Conservation (phyloP, 1,140 invertebrate species). For the Drosophila pallidifrons region DNA sequence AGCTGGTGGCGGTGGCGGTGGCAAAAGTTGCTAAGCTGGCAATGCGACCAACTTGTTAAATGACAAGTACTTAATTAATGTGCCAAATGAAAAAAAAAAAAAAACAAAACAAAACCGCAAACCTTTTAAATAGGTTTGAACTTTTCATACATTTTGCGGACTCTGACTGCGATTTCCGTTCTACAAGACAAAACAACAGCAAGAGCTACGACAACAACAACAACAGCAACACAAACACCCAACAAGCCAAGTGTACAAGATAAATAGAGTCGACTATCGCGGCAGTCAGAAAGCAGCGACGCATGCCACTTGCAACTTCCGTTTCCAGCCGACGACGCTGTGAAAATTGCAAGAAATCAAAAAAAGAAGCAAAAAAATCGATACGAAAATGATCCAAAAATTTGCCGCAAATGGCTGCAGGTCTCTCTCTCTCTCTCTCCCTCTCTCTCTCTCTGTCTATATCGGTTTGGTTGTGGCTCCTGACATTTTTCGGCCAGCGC, state of each 20-base stretch:
- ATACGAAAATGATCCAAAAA: conserved; percentile 42
- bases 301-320: conserved; percentile 76
- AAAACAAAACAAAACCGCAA: conserved; percentile 1
- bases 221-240: conserved; percentile 2
- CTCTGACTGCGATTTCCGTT: conserved; percentile 25
- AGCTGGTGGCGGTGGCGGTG: background rate
- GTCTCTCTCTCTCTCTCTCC: background rate
- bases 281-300: conserved; percentile 55
- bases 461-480: conserved; percentile 30
- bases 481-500: conserved; percentile 62
- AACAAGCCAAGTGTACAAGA: conserved; percentile 8
- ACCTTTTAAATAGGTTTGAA: conserved; percentile 27
- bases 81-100: conserved; percentile 19
- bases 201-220: conserved; percentile 14
- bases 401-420: conserved; percentile 46
- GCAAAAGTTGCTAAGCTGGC: conserved; percentile 35
- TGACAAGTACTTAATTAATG: conserved; percentile 62
- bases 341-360: conserved; percentile 48
- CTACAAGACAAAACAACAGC: conserved; percentile 11
- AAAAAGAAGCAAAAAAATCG: conserved; percentile 6
- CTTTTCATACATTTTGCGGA: conserved; percentile 25
- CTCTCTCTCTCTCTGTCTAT: background rate
- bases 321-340: conserved; percentile 53
- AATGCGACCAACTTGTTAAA: conserved; percentile 40
- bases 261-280: conserved; percentile 17